These are phyloP conservation scores for Odocoileus hemionus DNA, from an alignment of 2,113 vertebrate genomes.

Conservation along the genomic window DNA sequence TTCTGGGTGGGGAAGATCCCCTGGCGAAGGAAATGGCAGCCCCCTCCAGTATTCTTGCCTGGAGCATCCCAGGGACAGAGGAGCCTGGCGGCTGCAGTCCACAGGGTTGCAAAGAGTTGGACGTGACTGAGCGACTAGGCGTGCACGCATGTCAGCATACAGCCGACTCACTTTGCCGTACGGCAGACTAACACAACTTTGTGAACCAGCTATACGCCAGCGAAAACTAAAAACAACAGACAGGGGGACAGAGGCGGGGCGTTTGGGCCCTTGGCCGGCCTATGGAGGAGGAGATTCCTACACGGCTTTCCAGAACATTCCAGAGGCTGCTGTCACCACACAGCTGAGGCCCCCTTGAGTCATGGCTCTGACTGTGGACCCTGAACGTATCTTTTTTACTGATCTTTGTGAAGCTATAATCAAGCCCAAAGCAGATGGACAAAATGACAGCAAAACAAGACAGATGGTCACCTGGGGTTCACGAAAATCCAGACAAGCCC, in stretches of 20 bases:
- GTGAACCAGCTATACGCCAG: rapidly evolving
- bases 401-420: neutral
- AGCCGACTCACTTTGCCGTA: neutral
- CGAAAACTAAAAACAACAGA: rapidly evolving
- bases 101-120: neutral
- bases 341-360: rapidly evolving
- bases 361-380: neutral
- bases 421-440: neutral
- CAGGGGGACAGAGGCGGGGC: neutral
- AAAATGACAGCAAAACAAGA: neutral
- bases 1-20: neutral
- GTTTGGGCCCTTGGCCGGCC: neutral
- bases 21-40: neutral
- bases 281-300: neutral
- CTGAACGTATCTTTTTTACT: neutral
- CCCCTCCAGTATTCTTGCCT: neutral
- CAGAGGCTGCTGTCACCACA: neutral
- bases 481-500: neutral
- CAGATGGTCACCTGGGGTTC: neutral
- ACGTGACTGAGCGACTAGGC: rapidly evolving
- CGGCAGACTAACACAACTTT: neutral
- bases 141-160: rapidly evolving
- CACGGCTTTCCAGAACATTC: neutral
- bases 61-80: neutral
- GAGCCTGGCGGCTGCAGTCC: neutral